Percentiles rank a stretch among this genome's conserved stretches.
Conservation (phyloP, 2,888 invertebrate species). For the Epistrophe grossulariae region DNA sequence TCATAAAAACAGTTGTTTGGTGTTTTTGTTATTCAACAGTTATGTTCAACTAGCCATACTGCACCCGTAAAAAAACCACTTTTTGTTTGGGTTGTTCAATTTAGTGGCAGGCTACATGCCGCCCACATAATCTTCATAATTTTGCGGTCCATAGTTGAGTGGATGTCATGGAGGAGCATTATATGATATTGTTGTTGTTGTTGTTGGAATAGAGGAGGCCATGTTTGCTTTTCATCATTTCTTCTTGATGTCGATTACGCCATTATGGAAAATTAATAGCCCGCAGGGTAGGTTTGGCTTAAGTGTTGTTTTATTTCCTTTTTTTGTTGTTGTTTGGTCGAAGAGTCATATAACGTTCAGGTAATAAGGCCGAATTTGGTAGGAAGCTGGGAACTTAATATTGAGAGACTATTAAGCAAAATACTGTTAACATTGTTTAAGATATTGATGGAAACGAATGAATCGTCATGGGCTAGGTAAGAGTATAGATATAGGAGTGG, state of each 20-base stretch:
- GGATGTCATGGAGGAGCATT: too few species aligned
- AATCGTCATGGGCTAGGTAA: constrained; percentile 31
- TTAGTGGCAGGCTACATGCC: constrained; percentile 50
- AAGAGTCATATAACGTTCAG: constrained; percentile 2
- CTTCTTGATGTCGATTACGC: constrained; percentile 72
- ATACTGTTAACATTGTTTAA: constrained; percentile 26
- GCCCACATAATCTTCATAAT: constrained; percentile 75
- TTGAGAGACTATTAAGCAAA: constrained; percentile 57
- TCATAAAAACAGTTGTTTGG: constrained; percentile 49
- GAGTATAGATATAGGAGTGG: constrained; percentile 40
- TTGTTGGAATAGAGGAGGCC: constrained; percentile 31
- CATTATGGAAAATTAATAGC: constrained; percentile 74
- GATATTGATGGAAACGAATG: constrained; percentile 24
- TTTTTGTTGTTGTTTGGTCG: constrained; percentile 1
- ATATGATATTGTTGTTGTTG: too few species aligned
- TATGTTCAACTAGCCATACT: constrained; percentile 40
- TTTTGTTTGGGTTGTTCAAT: constrained; percentile 29
- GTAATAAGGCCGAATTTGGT: constrained; percentile 59
- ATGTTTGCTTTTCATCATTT: constrained; percentile 71
- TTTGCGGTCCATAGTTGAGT: constrained; percentile 37
- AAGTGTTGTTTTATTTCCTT: constrained; percentile 44
- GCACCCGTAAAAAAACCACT: constrained; percentile 63
- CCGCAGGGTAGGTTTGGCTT: constrained; percentile 62
- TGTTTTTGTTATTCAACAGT: constrained; percentile 7
- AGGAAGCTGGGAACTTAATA: constrained; percentile 62